Evolutionary conservation across 53 echinoderm and acorn worm species (phyloP).

Genomic region (Mesocentrotus franciscanus): DNA sequence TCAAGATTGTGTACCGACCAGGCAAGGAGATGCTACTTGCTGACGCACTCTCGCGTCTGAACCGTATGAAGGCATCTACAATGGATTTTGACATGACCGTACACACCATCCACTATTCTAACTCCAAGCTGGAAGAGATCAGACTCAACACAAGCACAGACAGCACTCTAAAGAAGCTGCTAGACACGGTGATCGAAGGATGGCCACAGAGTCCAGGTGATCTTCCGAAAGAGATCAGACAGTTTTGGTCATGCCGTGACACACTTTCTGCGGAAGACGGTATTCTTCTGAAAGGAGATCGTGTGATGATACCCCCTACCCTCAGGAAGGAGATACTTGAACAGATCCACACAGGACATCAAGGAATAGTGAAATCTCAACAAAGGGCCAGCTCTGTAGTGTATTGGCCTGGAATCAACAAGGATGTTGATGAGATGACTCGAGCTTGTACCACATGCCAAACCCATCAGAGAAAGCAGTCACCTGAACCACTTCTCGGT

Average conservation of each 20-base stretch:
- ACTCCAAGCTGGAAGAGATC: conserved; percentile 60
- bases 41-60: conserved; percentile 72
- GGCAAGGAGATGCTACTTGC: conserved; percentile 55
- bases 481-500: conserved; percentile 53
- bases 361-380: background rate
- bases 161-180: conserved; percentile 21
- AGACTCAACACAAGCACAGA: conserved; percentile 22
- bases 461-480: conserved; percentile 55
- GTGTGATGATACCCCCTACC: conserved; percentile 63
- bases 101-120: conserved; percentile 36
- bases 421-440: conserved; percentile 7
- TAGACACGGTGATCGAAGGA: conserved; percentile 14
- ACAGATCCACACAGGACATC: background rate
- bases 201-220: conserved; percentile 62
- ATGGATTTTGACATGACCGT: conserved; percentile 46
- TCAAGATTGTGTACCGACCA: conserved; percentile 30
- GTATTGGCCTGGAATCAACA: background rate
- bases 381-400: background rate
- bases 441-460: conserved; percentile 66
- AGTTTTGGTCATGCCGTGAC: conserved; percentile 74
- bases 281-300: conserved; percentile 64
- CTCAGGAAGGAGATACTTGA: background rate
- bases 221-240: conserved; percentile 53
- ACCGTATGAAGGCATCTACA: conserved; percentile 58
- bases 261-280: conserved; percentile 67